These are phyloP conservation scores for Cyprinodon tularosa DNA, from an alignment of 2,113 vertebrate species.

Conservation along the genomic window DNA sequence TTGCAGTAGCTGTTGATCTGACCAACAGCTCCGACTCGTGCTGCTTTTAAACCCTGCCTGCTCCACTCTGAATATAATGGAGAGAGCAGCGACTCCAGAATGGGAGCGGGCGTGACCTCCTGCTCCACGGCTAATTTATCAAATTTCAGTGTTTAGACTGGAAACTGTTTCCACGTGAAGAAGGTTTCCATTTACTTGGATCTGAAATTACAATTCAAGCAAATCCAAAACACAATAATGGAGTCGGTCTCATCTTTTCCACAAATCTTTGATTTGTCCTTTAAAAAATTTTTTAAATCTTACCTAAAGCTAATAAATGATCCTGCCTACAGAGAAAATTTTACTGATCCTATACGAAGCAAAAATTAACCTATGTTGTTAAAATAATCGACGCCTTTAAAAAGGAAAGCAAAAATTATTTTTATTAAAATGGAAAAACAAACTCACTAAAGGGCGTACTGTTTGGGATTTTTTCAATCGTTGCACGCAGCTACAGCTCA, in stretches of 20 bases:
- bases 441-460: too few species aligned
- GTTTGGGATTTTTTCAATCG: too few species aligned
- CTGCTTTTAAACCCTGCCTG: neutral
- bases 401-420: too few species aligned
- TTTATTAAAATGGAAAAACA: too few species aligned
- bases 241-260: conserved; percentile 57
- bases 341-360: neutral
- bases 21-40: too few species aligned
- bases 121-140: conserved; percentile 73
- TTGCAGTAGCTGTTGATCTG: too few species aligned
- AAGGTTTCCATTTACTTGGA: conserved; percentile 49
- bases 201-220: conserved; percentile 60
- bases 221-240: conserved; percentile 72
- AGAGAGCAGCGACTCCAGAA: neutral
- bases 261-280: conserved; percentile 46
- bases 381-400: too few species aligned
- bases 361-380: too few species aligned
- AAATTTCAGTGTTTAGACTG: conserved; percentile 71
- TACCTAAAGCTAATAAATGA: neutral
- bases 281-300: conserved; percentile 8
- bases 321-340: neutral
- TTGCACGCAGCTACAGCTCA: too few species aligned
- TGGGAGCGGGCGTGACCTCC: conserved; percentile 42
- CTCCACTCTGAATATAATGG: neutral
- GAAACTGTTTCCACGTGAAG: conserved; percentile 78